Evolutionary conservation across 2,113 vertebrate species (phyloP).

Genomic region (Conger conger): DNA sequence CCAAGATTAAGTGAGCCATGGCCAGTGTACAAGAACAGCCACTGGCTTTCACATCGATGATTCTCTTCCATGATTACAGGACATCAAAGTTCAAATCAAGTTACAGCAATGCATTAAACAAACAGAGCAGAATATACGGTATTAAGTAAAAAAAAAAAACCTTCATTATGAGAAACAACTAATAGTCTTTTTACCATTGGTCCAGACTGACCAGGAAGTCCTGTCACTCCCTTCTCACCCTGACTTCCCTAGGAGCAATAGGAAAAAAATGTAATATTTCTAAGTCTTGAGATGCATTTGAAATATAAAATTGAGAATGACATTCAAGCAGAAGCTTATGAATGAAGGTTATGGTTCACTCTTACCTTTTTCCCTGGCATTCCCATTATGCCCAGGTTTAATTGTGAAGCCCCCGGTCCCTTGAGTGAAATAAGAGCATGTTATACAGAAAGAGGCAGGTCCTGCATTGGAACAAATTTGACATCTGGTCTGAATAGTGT

Average conservation of each 20-base stretch:
- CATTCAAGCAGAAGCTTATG: not conserved
- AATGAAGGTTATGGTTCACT: not conserved
- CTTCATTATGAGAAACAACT: not conserved
- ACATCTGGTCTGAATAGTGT: too few species aligned
- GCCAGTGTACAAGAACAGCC: not conserved
- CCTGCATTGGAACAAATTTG: not conserved
- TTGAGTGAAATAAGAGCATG: conserved; percentile 20
- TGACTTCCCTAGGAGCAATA: conserved; percentile 47
- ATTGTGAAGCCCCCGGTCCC: conserved; percentile 30
- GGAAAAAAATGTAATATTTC: not conserved
- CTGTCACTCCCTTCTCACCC: conserved; percentile 54
- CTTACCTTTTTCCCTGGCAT: conserved; percentile 53
- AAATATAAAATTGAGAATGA: not conserved
- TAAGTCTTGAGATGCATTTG: not conserved
- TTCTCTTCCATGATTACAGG: not conserved
- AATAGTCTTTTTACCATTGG: conserved; percentile 48
- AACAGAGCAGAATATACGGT: not conserved
- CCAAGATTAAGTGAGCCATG: too few species aligned
- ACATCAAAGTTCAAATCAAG: not conserved
- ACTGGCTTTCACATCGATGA: not conserved
- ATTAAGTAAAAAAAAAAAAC: not conserved
- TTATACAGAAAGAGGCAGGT: not conserved
- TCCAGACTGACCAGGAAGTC: conserved; percentile 58
- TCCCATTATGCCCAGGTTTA: conserved; percentile 36
- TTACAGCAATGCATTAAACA: not conserved